These are phyloP conservation scores for Menidia menidia DNA, from an alignment of 2,797 vertebrate genomes.

Conservation along the genomic window DNA sequence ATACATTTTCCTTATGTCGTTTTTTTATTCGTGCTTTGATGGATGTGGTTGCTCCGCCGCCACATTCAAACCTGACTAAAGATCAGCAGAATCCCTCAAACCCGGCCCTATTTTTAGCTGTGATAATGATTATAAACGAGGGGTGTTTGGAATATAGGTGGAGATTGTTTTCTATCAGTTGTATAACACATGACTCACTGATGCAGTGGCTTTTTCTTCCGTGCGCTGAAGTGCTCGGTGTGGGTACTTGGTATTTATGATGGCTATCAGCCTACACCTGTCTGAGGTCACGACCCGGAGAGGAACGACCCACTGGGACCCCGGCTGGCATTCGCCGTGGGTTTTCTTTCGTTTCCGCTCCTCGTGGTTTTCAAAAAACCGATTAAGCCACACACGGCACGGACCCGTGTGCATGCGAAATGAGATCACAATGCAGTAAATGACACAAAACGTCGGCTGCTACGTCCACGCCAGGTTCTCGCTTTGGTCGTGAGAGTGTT, in stretches of 20 bases:
- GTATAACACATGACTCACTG: conserved; percentile 53
- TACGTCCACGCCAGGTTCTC: conserved; percentile 7
- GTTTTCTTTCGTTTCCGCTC: neutral
- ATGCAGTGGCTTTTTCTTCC: conserved; percentile 41
- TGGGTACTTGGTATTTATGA: conserved; percentile 64
- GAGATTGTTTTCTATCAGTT: conserved; percentile 33
- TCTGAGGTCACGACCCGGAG: conserved; percentile 77
- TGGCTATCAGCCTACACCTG: conserved; percentile 76
- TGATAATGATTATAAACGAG: neutral
- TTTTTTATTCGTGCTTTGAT: conserved; percentile 2
- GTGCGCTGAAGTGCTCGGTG: conserved; percentile 41
- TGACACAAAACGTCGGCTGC: neutral
- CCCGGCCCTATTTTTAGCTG: neutral
- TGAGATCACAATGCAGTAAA: conserved; percentile 8
- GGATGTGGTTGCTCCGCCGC: neutral
- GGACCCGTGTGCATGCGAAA: neutral
- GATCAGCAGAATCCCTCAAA: neutral
- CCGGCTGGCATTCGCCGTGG: conserved; percentile 41
- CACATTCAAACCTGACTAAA: neutral
- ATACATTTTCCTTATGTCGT: neutral
- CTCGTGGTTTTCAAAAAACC: neutral
- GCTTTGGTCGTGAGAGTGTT: conserved; percentile 1
- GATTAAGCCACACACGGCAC: neutral
- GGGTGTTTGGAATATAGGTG: conserved; percentile 28
- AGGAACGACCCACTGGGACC: conserved; percentile 54